These are phyloP conservation scores for Xenotilapia leptura DNA, from an alignment of 2,113 vertebrate genomes.

Conservation along the genomic window DNA sequence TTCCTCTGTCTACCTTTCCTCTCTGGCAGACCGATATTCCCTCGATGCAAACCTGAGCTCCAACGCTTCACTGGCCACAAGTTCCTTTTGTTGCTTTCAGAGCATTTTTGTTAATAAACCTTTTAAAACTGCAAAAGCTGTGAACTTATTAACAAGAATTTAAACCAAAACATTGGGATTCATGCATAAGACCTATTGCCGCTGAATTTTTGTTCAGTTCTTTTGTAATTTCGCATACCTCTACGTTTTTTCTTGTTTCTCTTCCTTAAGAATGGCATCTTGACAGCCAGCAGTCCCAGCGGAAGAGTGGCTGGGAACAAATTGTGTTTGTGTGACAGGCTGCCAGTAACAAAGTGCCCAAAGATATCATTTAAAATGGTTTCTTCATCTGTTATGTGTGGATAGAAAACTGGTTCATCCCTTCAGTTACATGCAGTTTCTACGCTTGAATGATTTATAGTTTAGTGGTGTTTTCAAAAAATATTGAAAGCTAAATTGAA, in stretches of 20 bases:
- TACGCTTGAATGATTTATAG: not conserved
- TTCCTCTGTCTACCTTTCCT: not conserved
- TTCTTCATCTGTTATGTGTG: not conserved
- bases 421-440: not conserved
- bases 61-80: not conserved
- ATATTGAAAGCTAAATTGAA: not conserved
- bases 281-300: not conserved
- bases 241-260: not conserved
- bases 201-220: rapidly evolving
- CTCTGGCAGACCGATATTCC: not conserved
- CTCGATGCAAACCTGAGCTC: not conserved
- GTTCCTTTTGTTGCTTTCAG: not conserved
- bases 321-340: not conserved
- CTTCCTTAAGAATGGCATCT: not conserved
- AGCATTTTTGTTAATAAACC: not conserved
- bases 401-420: not conserved
- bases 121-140: not conserved
- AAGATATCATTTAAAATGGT: not conserved
- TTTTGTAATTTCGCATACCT: not conserved
- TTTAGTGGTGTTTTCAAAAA: not conserved
- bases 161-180: not conserved
- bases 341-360: not conserved
- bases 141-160: not conserved
- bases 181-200: not conserved
- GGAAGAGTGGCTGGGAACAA: not conserved